Evolutionary conservation across 1,140 invertebrate genomes (phyloP).

Genomic region (Eufriesea mexicana): DNA sequence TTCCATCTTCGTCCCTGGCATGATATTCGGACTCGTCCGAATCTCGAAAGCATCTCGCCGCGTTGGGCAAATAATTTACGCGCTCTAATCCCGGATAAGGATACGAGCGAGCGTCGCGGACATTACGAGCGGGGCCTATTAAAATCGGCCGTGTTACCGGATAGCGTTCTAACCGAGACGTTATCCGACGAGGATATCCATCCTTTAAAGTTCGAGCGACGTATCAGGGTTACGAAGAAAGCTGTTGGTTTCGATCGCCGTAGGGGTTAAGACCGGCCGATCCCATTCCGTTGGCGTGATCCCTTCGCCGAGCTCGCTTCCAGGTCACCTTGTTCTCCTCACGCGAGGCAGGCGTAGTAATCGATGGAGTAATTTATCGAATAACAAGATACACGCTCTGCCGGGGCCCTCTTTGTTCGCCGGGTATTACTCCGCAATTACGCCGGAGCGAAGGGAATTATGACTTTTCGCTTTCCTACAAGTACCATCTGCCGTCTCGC

Average conservation of each 20-base stretch:
- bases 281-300: conserved; percentile 45
- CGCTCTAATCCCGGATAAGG: neutral
- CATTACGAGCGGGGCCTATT: neutral
- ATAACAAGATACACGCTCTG: conserved; percentile 11
- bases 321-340: conserved; percentile 30
- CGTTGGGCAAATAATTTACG: conserved; percentile 15
- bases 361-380: conserved; percentile 48
- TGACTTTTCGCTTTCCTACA: neutral
- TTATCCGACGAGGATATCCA: neutral
- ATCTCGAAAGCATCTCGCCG: neutral
- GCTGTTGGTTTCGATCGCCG: neutral
- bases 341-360: conserved; percentile 35
- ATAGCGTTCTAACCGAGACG: neutral
- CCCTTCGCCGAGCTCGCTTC: conserved; percentile 30
- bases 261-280: conserved; percentile 48
- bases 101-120: neutral
- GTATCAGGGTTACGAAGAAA: conserved; percentile 8
- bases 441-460: neutral
- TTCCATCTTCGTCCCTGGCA: neutral
- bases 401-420: neutral
- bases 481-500: neutral
- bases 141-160: neutral
- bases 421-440: conserved; percentile 3
- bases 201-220: neutral
- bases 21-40: neutral